Percentiles rank a stretch among this genome's conserved stretches.
phyloP scores from a whole-genome alignment of 2,113 vertebrate species.

The Mirza zaza region DNA sequence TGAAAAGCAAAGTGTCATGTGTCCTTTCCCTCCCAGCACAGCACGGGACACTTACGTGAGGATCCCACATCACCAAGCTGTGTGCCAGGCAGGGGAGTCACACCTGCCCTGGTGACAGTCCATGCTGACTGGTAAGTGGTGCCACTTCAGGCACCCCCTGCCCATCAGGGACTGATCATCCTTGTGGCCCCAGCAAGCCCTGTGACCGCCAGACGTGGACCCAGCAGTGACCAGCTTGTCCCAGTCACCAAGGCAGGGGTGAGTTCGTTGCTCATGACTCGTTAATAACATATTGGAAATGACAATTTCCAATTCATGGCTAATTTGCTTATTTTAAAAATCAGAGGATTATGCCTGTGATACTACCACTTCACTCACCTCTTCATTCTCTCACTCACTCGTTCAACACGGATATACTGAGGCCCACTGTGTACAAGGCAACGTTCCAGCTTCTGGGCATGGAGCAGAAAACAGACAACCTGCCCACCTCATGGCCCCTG shows the following conservation, averaged over 20 bases:
- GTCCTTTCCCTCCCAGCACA: neutral
- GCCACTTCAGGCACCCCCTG: neutral
- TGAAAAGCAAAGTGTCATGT: neutral
- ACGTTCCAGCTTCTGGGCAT: neutral
- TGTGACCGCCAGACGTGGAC: neutral
- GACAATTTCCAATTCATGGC: neutral
- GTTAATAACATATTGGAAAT: neutral
- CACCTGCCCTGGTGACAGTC: rapidly evolving
- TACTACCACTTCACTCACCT: neutral
- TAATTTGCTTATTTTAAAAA: conserved; percentile 3
- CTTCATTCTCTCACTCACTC: neutral
- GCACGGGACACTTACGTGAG: neutral
- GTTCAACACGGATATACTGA: neutral
- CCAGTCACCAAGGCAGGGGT: neutral
- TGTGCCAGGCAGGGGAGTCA: neutral
- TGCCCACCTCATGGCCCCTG: neutral
- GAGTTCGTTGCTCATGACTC: neutral
- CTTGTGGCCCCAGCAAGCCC: neutral
- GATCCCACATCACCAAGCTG: neutral
- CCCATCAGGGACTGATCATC: neutral
- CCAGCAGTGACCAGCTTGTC: neutral
- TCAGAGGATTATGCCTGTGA: neutral
- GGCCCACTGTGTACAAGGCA: neutral
- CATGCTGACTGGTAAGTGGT: rapidly evolving
- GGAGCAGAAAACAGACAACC: neutral